These are phyloP conservation scores for Hirudinaria manillensis DNA, from an alignment of 2,888 invertebrate genomes.

Conservation along the genomic window DNA sequence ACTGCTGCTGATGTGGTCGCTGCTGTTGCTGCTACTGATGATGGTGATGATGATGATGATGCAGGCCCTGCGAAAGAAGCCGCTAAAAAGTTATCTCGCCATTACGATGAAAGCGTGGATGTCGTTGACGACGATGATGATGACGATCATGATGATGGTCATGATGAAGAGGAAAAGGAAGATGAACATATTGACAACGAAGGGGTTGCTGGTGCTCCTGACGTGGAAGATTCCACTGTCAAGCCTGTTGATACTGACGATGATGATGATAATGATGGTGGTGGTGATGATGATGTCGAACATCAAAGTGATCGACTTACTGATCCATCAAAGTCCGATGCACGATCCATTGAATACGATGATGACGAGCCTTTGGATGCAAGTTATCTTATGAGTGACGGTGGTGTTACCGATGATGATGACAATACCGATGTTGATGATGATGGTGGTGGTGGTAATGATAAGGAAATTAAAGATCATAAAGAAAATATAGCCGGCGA, in stretches of 20 bases:
- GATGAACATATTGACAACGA: not conserved
- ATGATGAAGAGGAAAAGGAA: constrained; percentile 2
- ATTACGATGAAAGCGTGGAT: constrained; percentile 10
- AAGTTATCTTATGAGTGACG: constrained; percentile 2
- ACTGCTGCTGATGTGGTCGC: no score
- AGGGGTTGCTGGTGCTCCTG: not conserved
- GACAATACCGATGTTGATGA: constrained; percentile 14
- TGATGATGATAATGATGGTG: not conserved
- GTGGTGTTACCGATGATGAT: constrained; percentile 14
- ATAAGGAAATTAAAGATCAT: not conserved
- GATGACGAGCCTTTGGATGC: not conserved
- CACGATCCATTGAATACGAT: not conserved
- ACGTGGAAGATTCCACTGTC: not conserved
- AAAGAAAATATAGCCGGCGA: not conserved
- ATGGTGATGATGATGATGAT: no score
- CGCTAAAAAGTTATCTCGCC: not conserved
- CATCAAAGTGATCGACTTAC: not conserved
- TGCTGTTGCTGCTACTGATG: no score
- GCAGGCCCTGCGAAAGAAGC: not conserved
- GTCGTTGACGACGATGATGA: constrained; percentile 13
- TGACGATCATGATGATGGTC: constrained; percentile 5
- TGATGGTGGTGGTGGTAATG: constrained; percentile 10
- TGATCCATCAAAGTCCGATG: not conserved
- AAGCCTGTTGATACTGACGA: not conserved
- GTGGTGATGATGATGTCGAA: not conserved